Base-by-base conservation (phyloP, 1,140 invertebrate genomes). In the Zaprionus lachaisei region DNA sequence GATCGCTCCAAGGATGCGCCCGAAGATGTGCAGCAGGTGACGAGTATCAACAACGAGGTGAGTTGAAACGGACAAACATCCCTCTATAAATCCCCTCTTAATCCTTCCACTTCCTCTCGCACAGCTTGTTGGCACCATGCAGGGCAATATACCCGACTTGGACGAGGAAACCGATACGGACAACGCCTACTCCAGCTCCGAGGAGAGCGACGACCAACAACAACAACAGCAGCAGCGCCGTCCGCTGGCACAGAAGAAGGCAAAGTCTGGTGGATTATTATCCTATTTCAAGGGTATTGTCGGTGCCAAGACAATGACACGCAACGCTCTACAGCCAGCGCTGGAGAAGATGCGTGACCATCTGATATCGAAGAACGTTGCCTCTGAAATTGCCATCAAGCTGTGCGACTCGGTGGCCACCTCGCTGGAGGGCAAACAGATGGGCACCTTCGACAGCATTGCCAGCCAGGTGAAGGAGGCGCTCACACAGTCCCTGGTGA, bases 351-450 rank as follows among this genome's bases (percentile, higher is more conserved):
- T 99, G 94, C 97, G 97, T 73, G 99, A 99, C 93, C 98, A 99
- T 93, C 94, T 99, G 28, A 99, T 99, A 80, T 94, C 95, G 0
- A 99, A 99, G 93, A 99, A 99, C 94, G 99, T 99, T 2, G 99
- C 99, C 31, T 94, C 98, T 0, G 99, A 99, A 80, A 99, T 99
- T 81, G 96, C 99, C 9, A 94, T 95, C 17, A 99, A 99, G 92
- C 94, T 99, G 12, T 99, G 99, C 92, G 97, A 99, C 58, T 99
- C 98, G 5, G 98, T 99, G 12, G 96, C 97, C 9, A 94, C 94
- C 0, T 99, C 99, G 92, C 94, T 99, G 9, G 97, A 99, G 92
- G 99, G 99, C 73, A 99, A 98, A 94, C 94, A 96, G 26, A 93
- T 98, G 20, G 98, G 98, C 24, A 99, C 98, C 17, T 99, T 99